These are phyloP conservation scores for Megaceryle torquata DNA, from an alignment of 2,113 vertebrate genomes.

Conservation along the genomic window DNA sequence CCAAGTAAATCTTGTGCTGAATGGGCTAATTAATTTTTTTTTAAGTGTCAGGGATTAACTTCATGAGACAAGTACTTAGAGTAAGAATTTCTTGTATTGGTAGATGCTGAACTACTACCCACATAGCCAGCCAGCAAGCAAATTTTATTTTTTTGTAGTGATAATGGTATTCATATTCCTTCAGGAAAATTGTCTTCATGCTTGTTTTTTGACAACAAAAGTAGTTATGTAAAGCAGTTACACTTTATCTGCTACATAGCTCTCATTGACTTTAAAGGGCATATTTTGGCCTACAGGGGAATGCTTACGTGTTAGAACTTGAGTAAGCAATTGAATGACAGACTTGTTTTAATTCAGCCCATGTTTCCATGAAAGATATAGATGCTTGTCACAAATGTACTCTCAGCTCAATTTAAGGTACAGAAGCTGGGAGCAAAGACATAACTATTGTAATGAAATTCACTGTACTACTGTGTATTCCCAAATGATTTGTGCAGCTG, in stretches of 20 bases:
- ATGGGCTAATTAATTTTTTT: not conserved
- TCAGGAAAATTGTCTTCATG: not conserved
- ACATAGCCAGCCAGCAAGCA: not conserved
- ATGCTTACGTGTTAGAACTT: not conserved
- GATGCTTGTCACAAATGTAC: not conserved
- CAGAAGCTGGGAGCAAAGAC: not conserved
- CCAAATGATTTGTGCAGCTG: constrained; percentile 42
- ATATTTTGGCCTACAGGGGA: not conserved
- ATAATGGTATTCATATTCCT: not conserved
- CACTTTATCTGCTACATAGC: not conserved
- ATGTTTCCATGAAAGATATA: not conserved
- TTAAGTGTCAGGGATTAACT: not conserved
- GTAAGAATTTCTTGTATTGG: not conserved
- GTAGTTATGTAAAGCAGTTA: not conserved
- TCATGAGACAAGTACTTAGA: not conserved
- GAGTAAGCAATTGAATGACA: not conserved
- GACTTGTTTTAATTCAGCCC: not conserved
- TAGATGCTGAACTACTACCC: not conserved
- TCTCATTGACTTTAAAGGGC: not conserved
- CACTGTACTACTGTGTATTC: not conserved
- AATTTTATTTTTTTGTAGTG: not conserved
- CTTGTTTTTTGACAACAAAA: not conserved
- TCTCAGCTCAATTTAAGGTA: not conserved
- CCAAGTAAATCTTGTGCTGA: not conserved
- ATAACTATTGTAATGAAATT: not conserved